Base-by-base conservation (phyloP, 1,140 invertebrate species). In the Bombyx mori region DNA sequence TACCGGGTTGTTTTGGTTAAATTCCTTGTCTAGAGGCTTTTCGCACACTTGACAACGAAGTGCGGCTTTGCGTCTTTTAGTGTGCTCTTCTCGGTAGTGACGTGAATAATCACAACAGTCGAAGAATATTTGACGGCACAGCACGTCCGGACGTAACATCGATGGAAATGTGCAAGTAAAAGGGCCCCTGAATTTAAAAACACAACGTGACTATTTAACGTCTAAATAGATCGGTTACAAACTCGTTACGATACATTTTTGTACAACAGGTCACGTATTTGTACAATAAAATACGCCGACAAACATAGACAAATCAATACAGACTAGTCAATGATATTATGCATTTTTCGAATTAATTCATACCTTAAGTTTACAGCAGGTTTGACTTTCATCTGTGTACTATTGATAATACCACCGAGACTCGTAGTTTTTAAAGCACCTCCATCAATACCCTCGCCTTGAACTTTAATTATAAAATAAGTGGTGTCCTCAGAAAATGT, bases 21-120 rank as follows among this genome's bases (percentile, higher is more conserved):
- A 61, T 7, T 79, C 74, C 35, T 65, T 69, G 52, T 89, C 82
- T 6, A 88, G 73, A 6, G 73, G 69, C 60, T 83, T 85, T 60
- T 89, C 87, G 61, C 87, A 89, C 4, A 89, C 85, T 66, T 89
- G 87, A 59, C 87, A 89, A 6, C 87, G 78, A 5, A 86, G 63
- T 0, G 80, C 77, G 1, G 82, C 71, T 52, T 86, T 86, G 4
- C 80, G 69, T 18, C 83, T 62, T 57, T 88, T 89, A 5, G 86
- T 86, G 57, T 89, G 87, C 43, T 84, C 78, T 52, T 83, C 79
- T 5, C 84, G 71, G 50, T 87, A 86, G 57, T 89, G 87, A 9
- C 81, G 53, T 0, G 87, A 88, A 59, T 87, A 89, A 53, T 86
- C 78, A 65, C 87, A 89, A 60, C 87, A 89, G 48, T 86, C 82